phyloP scores from a whole-genome alignment of 2,113 vertebrate genomes.

The Scophthalmus maximus region DNA sequence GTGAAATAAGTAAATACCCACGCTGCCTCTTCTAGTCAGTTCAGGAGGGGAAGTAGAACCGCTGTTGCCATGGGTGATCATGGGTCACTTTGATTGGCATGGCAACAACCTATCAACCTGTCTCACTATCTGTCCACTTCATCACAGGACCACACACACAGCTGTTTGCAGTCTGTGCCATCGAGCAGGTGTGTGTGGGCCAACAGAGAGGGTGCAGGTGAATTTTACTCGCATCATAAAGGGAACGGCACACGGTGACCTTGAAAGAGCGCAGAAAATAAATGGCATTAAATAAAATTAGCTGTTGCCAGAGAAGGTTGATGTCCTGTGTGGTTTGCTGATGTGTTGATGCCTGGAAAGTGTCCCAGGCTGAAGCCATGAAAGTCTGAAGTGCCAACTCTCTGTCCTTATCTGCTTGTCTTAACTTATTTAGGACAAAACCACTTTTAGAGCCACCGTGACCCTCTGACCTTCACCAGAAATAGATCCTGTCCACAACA shows the following conservation, averaged over 20 bases:
- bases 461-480: constrained; percentile 40
- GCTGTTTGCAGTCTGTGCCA: constrained; percentile 18
- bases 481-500: constrained; percentile 40
- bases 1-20: constrained; percentile 55
- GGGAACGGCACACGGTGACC: not conserved
- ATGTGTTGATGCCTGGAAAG: constrained; percentile 30
- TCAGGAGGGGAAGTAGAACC: constrained; percentile 7
- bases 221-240: not conserved
- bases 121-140: not conserved
- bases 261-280: constrained; percentile 15
- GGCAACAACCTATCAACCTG: constrained; percentile 13
- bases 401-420: constrained; percentile 21
- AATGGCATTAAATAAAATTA: constrained; percentile 43
- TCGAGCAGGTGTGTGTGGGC: constrained; percentile 12
- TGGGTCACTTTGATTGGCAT: constrained; percentile 15
- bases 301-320: constrained; percentile 30
- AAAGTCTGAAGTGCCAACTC: constrained; percentile 18
- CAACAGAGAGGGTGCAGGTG: not conserved
- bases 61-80: constrained; percentile 41
- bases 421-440: constrained; percentile 30
- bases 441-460: constrained; percentile 14
- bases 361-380: constrained; percentile 13
- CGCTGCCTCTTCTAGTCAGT: constrained; percentile 7
- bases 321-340: constrained; percentile 25
- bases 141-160: constrained; percentile 23